Evolutionary conservation across 2,797 vertebrate species (phyloP).

Genomic region (Mallotus villosus): DNA sequence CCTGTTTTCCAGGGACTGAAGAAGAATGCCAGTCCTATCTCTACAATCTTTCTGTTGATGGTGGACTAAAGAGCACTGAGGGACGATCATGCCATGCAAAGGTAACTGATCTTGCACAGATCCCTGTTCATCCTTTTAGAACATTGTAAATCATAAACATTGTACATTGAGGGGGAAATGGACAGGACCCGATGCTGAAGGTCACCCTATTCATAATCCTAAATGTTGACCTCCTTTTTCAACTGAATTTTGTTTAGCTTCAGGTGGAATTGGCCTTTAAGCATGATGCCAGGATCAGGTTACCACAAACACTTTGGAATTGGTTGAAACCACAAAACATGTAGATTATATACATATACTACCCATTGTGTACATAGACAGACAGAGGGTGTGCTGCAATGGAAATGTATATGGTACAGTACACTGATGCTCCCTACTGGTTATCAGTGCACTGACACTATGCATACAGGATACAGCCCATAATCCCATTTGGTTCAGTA

Average conservation of each 20-base stretch:
- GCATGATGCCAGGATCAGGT: background rate
- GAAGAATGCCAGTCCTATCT: background rate
- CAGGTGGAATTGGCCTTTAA: background rate
- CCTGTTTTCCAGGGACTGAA: background rate
- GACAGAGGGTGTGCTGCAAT: background rate
- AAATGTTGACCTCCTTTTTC: background rate
- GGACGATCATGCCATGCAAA: background rate
- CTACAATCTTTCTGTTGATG: background rate
- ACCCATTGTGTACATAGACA: no score
- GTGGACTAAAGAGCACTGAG: background rate
- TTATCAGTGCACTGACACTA: background rate
- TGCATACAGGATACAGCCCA: background rate
- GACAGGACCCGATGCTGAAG: background rate
- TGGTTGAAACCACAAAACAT: no score
- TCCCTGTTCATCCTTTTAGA: background rate
- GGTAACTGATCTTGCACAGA: background rate
- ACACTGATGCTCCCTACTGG: conserved; percentile 4
- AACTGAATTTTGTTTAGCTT: background rate
- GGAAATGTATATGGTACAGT: background rate
- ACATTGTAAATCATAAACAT: no score
- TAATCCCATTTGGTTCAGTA: no score
- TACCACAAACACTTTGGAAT: background rate
- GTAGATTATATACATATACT: no score
- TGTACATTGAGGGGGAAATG: background rate
- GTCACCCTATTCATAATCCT: no score